These are phyloP conservation scores for Balaenoptera acutorostrata DNA, from an alignment of 2,113 vertebrate genomes.

Conservation along the genomic window DNA sequence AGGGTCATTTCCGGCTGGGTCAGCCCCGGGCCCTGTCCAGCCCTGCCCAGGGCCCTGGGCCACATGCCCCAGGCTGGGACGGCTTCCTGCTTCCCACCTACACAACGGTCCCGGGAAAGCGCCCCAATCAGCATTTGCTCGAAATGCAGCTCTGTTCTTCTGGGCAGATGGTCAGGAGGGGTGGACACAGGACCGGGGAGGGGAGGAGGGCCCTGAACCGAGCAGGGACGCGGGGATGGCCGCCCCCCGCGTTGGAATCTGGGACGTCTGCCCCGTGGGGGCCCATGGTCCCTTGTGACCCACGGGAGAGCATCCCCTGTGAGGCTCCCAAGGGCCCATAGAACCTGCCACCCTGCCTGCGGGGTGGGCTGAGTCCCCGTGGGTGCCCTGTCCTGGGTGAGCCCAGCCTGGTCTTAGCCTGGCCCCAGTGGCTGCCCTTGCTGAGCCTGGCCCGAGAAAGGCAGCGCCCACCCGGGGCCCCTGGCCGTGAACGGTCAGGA, in stretches of 20 bases:
- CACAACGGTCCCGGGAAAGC: fast-evolving
- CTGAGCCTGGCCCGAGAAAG: background rate
- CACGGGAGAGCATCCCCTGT: fast-evolving
- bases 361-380: background rate
- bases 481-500: background rate
- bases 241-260: fast-evolving
- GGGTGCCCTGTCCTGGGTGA: background rate
- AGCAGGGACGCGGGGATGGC: fast-evolving
- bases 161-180: background rate
- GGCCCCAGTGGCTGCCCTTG: background rate
- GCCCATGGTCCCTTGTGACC: background rate
- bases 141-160: too few relatives aligned
- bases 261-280: background rate
- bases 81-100: background rate
- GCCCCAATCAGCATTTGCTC: fast-evolving
- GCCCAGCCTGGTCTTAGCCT: background rate
- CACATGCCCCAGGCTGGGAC: fast-evolving
- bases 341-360: background rate
- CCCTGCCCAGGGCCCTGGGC: background rate
- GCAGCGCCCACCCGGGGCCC: background rate
- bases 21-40: fast-evolving
- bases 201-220: background rate
- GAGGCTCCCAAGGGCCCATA: background rate
- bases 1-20: fast-evolving
- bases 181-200: background rate